A percentile compares a stretch with the other conserved stretches of the same genome.
Evolutionary conservation across 2,797 vertebrate genomes (phyloP).

Genomic region (Prunella strophiata): DNA sequence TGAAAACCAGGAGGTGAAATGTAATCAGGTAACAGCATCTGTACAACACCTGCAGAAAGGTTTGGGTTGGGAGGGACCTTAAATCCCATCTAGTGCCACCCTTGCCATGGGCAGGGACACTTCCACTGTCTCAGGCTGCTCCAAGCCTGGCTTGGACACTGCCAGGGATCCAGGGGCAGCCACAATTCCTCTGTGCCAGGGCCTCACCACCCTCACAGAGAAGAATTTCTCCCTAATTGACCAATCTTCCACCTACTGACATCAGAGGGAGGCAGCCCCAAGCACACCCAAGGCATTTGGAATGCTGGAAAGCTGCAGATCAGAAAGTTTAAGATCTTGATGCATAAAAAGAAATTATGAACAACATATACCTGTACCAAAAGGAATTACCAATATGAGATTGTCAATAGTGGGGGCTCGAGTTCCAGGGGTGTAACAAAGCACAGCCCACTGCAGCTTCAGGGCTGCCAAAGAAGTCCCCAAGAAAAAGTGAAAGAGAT

Average conservation of each 20-base stretch:
- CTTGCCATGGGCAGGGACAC: background rate
- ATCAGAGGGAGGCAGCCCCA: fast-evolving
- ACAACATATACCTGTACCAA: background rate
- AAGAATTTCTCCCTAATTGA: background rate
- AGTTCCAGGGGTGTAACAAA: background rate
- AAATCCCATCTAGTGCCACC: fast-evolving
- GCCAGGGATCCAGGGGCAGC: background rate
- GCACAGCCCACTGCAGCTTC: background rate
- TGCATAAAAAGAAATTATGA: background rate
- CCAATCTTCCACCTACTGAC: too few relatives aligned
- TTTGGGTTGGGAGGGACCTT: fast-evolving
- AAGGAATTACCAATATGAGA: background rate
- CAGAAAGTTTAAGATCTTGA: too few relatives aligned
- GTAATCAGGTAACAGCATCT: background rate
- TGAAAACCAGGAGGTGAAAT: background rate
- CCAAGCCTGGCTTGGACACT: background rate
- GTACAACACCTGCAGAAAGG: fast-evolving
- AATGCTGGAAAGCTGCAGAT: background rate
- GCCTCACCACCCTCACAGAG: background rate
- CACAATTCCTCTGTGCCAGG: background rate
- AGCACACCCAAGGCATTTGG: background rate
- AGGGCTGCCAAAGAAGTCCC: background rate
- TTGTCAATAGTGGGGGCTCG: fast-evolving
- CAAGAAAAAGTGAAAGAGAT: background rate
- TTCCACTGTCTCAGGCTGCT: background rate